These are phyloP conservation scores for Oreochromis niloticus DNA, from an alignment of 2,113 vertebrate genomes.

Conservation along the genomic window DNA sequence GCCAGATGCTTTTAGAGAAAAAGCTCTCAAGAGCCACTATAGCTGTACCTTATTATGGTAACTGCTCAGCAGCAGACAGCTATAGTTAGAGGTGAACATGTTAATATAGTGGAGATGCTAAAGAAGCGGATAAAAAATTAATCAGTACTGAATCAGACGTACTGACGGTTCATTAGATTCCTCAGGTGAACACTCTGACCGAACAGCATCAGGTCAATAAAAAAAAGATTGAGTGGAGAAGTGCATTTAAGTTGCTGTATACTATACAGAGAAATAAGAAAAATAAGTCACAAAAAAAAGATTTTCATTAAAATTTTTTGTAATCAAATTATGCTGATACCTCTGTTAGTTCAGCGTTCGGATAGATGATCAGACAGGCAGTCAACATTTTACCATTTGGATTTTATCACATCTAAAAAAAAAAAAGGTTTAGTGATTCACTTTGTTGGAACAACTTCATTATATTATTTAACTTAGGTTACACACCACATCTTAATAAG, in stretches of 20 bases:
- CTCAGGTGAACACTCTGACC: neutral
- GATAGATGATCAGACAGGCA: neutral
- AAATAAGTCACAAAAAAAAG: rapidly evolving
- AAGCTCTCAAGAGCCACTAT: neutral
- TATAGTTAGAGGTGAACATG: neutral
- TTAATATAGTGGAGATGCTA: neutral
- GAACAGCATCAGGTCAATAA: neutral
- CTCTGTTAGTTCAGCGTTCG: neutral
- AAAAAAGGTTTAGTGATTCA: neutral
- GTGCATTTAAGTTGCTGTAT: neutral
- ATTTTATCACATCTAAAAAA: neutral
- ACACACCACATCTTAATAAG: neutral
- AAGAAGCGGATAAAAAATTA: neutral
- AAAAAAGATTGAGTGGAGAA: neutral
- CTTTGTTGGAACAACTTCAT: neutral
- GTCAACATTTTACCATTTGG: neutral
- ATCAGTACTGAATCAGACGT: rapidly evolving
- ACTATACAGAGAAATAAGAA: neutral
- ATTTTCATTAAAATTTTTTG: neutral
- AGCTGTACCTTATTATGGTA: neutral
- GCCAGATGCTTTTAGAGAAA: neutral
- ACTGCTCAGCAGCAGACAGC: neutral
- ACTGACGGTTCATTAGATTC: neutral
- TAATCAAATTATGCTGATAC: neutral
- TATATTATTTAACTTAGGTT: neutral